Evolutionary conservation across 2,797 vertebrate genomes (phyloP), one percentile per base, ranked within the genome.

Genomic region (Philypnodon macrostomus): DNA sequence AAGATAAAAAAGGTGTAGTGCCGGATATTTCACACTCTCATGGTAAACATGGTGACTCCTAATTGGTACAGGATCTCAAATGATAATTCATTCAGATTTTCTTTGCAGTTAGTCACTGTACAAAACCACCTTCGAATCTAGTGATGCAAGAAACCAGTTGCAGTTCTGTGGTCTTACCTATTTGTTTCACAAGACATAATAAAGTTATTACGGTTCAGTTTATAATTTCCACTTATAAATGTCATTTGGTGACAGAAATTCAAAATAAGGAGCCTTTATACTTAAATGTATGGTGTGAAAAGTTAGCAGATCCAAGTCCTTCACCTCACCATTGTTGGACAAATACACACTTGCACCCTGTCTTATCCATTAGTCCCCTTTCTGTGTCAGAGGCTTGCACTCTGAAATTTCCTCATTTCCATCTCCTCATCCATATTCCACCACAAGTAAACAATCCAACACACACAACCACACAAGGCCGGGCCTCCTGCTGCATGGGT

Each of bases 401-500:
- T 76, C 67, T 57, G 63, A 78, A 80, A 80, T 87, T 81, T 79
- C 67, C 76, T 79, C 75, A 79, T 85, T 81, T 85, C 81, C 63
- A 75, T 67, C 56, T 80, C 51, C 78, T 89, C 83, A 87, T 89
- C 81, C 81, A 84, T 87, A 87, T 87, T 86, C 85, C 70, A 36
- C 40, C 81, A 89, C 86, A 87, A 87, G 84, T 33, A 89, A 90
- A 91, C 90, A 90, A 86, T 88, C 83, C 5, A 63, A 26, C 35
- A 18, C 30, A 9, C 35, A 49, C n/a, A n/a, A n/a, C n/a, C n/a
- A n/a, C 63, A 31, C 79, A 54, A 61, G 67, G 58, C 64, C 75
- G 30, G 75, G 85, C 87, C 84, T 82, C 84, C 85, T 88, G 91
- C 85, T 88, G 91, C 91, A 93, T 92, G 86, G 88, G 88, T 93